A percentile compares a stretch with the other conserved stretches of the same genome.
Evolutionary conservation across 2,888 invertebrate genomes (phyloP).

Genomic region (Pseudococcus viburni): DNA sequence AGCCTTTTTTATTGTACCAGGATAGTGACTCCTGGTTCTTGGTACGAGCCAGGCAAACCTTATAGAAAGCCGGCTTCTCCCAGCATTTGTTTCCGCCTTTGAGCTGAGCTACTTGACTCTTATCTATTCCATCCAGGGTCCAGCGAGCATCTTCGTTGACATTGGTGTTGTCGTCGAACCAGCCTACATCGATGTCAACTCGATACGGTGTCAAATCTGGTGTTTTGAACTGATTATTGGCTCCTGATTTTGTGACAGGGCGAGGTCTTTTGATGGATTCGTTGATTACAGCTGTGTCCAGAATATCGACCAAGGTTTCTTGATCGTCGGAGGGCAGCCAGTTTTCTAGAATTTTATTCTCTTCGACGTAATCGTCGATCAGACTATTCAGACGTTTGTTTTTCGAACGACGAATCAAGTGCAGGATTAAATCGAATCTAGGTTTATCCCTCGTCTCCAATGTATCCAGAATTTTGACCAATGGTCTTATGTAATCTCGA

Average conservation of each 20-base stretch:
- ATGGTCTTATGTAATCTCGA: background rate
- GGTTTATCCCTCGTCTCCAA: background rate
- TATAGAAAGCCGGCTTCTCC: background rate
- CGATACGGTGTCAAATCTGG: background rate
- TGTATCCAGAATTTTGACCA: background rate
- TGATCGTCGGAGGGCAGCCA: background rate
- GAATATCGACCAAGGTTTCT: background rate
- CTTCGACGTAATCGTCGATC: background rate
- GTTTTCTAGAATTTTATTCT: background rate
- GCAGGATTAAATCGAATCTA: background rate
- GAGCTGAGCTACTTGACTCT: background rate
- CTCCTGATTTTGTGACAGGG: background rate
- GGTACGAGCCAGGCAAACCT: background rate
- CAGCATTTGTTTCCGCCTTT: background rate
- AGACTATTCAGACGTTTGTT: background rate
- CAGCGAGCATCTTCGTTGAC: background rate
- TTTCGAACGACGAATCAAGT: background rate
- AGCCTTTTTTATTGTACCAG: background rate
- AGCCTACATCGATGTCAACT: background rate
- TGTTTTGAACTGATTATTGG: background rate
- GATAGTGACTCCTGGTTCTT: no score
- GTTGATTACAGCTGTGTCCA: background rate
- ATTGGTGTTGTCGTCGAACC: background rate
- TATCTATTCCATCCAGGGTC: background rate
- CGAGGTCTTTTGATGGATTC: background rate